A percentile compares a stretch with the other conserved stretches of the same genome.
These are phyloP conservation scores for Tor tambroides DNA, from an alignment of 2,113 vertebrate genomes.

Conservation along the genomic window DNA sequence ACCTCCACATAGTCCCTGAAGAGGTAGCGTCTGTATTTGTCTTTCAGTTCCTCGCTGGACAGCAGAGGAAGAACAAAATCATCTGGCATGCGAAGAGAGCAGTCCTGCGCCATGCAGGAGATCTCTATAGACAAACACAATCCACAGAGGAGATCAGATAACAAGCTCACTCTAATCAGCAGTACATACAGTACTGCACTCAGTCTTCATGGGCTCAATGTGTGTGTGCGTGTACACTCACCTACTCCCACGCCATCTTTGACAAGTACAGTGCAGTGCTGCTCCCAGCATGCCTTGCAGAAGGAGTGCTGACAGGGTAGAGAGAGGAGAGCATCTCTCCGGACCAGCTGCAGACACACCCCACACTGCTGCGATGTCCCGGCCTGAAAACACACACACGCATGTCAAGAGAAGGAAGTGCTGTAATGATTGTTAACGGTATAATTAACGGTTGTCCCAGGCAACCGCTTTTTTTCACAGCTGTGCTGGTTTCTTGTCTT, in stretches of 20 bases:
- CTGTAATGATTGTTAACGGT: background rate
- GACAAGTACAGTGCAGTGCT: slow-evolving; percentile 96
- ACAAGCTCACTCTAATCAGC: slow-evolving; percentile 21
- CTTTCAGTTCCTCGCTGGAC: slow-evolving; percentile 94
- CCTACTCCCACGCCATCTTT: slow-evolving; percentile 97
- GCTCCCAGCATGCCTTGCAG: slow-evolving; percentile 98
- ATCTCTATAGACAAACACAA: slow-evolving; percentile 79
- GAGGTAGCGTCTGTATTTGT: slow-evolving; percentile 99
- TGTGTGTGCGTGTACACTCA: slow-evolving; percentile 71
- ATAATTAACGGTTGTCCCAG: background rate
- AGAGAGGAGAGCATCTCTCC: slow-evolving; percentile 91
- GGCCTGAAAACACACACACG: slow-evolving; percentile 55
- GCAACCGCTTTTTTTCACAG: background rate
- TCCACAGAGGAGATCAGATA: slow-evolving; percentile 13
- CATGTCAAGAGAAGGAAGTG: background rate
- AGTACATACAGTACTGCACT: slow-evolving; percentile 35
- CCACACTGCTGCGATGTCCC: slow-evolving; percentile 92
- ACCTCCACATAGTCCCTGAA: slow-evolving; percentile 99
- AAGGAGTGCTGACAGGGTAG: slow-evolving; percentile 98
- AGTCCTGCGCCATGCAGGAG: slow-evolving; percentile 99
- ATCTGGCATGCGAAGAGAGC: slow-evolving; percentile 92
- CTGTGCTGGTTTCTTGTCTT: background rate
- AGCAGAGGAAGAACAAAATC: slow-evolving; percentile 96
- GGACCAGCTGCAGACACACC: slow-evolving; percentile 96
- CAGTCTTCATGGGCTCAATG: background rate